Conservation (phyloP, 2,888 invertebrate genomes). For the Emmelina monodactyla region DNA sequence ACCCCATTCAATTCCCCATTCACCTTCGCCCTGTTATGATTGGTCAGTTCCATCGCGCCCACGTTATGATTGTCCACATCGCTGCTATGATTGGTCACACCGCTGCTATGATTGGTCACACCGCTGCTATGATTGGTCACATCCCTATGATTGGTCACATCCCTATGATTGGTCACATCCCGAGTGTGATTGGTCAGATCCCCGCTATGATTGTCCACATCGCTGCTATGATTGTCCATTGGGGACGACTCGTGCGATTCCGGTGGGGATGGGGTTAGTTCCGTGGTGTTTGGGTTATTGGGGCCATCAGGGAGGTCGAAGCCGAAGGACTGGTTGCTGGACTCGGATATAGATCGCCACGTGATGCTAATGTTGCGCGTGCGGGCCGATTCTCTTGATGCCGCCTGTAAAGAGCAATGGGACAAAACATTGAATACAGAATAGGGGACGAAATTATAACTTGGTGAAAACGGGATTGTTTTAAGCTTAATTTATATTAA, state of each 20-base stretch:
- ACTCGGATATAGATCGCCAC: slow-evolving; percentile 58
- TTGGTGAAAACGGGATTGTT: too few species aligned
- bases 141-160: too few species aligned
- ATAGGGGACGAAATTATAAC: too few species aligned
- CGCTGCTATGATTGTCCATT: slow-evolving; percentile 15
- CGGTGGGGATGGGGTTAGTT: slow-evolving; percentile 16
- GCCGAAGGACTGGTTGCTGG: slow-evolving; percentile 53
- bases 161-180: too few species aligned
- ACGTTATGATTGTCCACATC: slow-evolving; percentile 23
- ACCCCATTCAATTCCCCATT: slow-evolving; percentile 29
- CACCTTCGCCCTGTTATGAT: slow-evolving; percentile 22
- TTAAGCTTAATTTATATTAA: too few species aligned
- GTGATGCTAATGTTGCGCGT: slow-evolving; percentile 55
- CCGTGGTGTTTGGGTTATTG: slow-evolving; percentile 15
- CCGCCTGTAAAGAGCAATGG: slow-evolving; percentile 26
- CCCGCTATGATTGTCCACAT: too few species aligned
- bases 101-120: slow-evolving; percentile 26
- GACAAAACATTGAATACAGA: too few species aligned
- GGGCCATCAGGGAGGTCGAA: slow-evolving; percentile 34
- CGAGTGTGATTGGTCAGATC: slow-evolving; percentile 25
- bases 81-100: too few species aligned
- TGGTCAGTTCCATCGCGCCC: slow-evolving; percentile 19
- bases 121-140: slow-evolving; percentile 17
- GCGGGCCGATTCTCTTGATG: slow-evolving; percentile 36
- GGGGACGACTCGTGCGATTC: slow-evolving; percentile 25